Base-by-base conservation (phyloP, 2,113 vertebrate species). In the Talpa occidentalis region DNA sequence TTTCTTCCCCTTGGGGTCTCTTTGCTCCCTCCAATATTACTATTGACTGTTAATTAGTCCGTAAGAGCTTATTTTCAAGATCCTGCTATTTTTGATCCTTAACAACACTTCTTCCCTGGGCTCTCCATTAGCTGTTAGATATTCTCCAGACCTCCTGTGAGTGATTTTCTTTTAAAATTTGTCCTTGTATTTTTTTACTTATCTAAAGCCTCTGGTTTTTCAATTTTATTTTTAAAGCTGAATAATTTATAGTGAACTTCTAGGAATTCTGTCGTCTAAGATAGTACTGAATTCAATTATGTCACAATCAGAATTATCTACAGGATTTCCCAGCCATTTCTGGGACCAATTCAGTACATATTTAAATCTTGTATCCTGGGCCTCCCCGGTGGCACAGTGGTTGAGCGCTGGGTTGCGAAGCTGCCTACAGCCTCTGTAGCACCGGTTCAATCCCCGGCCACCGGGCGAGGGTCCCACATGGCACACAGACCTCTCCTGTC, bases 31-130 rank as follows among this genome's bases (percentile, higher is more conserved):
- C 54, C 24, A 62, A 83, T 80, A 95, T 83, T 89, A 44, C 67
- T 91, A 77, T 52, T 93, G 91, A 95, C 74, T 94, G 44, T 70
- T 93, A 95, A 87, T 95, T 95, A 90, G 54, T 35, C 12, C 2
- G 22, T 19, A 40, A 82, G 10, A 54, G 54, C n/a, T 76, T 82
- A 35, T 95, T 92, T 97, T 93, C 35, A 87, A 81, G 44, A 85
- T n/a, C 30, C 70, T 91, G 64, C 62, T 92, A 32, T 72, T 83
- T 94, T 77, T 87, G 64, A 87, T 91, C 54, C 54, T 95, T 87
- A 62, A 90, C 30, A 91, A 32, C 40, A 19, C 70, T 44, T 72
- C 76, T 95, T 95, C 40, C 54, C 73, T 86, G 32, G 47, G 28
- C 47, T 93, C 37, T 35, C 54, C 69, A 83, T 82, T 78, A 93